Evolutionary conservation across 2,888 invertebrate species (phyloP), one percentile per base, ranked within the genome.

Genomic region (Ryuthela nishihirai): DNA sequence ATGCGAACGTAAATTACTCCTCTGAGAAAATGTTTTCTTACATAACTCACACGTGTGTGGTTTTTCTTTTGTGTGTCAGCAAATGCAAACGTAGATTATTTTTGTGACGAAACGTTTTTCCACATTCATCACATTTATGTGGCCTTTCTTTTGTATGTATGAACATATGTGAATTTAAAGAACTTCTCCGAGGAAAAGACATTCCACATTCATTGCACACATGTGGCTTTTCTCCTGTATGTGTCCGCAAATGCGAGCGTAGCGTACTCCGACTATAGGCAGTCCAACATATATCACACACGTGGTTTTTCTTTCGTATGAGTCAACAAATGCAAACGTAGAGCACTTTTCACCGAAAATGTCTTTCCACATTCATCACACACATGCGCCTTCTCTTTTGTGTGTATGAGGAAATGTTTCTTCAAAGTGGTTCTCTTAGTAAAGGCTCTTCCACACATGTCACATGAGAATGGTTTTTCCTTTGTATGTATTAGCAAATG

Each of bases 361-460:
- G 12, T 39, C 32, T 41, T 48, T 18, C 26, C n/a, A 32, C 48
- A 48, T 20, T 21, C 40, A 26, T 15, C 25, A n/a, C 48, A 48
- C 17, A n/a, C 21, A 25, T 18, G 40, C 23, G 48, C 40, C 9
- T 29, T 24, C 15, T 48, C 26, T 17, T 25, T 25, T 9, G 38
- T 42, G n/a, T 48, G 36, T 4, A 36, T 39, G 17, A 23, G 40
- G 10, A n/a, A 9, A 12, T 48, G 48, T 4, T 15, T 4, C 10
- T 9, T 20, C 17, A 48, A 40, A 6, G 21, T 15, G n/a, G 39
- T 17, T 23, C 24, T 39, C 5, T 12, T 10, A 15, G n/a, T 23
- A 20, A 39, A 48, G 12, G n/a, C 17, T 6, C 15, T 40, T n/a
- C 29, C 6, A 24, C 48, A 48, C 17, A 40, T n/a, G 10, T 39